phyloP scores from a whole-genome alignment of 2,113 vertebrate species.

The Peromyscus polionotus region DNA sequence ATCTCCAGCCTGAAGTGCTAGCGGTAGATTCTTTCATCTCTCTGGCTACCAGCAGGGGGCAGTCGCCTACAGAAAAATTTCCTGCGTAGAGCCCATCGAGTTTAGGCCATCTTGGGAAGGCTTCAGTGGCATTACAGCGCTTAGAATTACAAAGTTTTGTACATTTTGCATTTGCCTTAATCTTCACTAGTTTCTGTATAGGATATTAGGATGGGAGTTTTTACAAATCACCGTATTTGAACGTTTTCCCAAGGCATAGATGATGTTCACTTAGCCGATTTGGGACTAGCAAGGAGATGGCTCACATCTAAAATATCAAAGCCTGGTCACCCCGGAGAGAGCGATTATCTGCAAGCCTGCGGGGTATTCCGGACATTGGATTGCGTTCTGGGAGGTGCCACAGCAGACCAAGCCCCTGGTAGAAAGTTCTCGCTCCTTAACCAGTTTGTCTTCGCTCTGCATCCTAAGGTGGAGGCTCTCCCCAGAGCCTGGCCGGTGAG shows the following conservation, averaged over 20 bases:
- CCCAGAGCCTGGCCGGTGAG: neutral
- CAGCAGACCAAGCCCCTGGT: neutral
- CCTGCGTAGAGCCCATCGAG: accelerated
- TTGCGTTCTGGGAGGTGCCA: neutral
- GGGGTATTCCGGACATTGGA: neutral
- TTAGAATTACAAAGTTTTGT: neutral
- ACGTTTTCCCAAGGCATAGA: neutral
- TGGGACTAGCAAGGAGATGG: neutral
- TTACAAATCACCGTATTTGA: neutral
- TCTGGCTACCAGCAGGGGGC: neutral
- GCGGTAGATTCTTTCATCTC: neutral
- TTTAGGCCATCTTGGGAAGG: neutral
- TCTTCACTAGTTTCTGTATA: conserved; percentile 22
- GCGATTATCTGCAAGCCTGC: too few relatives aligned
- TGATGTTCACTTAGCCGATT: neutral
- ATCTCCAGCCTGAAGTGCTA: neutral
- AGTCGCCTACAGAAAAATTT: neutral
- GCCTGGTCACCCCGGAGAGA: neutral
- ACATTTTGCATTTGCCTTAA: neutral
- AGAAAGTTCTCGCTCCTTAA: neutral
- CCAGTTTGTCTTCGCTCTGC: neutral
- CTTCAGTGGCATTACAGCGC: neutral
- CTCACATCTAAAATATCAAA: neutral
- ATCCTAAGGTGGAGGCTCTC: neutral
- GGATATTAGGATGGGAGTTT: neutral